phyloP scores from a whole-genome alignment of 2,113 vertebrate species.

The Megalops atlanticus region DNA sequence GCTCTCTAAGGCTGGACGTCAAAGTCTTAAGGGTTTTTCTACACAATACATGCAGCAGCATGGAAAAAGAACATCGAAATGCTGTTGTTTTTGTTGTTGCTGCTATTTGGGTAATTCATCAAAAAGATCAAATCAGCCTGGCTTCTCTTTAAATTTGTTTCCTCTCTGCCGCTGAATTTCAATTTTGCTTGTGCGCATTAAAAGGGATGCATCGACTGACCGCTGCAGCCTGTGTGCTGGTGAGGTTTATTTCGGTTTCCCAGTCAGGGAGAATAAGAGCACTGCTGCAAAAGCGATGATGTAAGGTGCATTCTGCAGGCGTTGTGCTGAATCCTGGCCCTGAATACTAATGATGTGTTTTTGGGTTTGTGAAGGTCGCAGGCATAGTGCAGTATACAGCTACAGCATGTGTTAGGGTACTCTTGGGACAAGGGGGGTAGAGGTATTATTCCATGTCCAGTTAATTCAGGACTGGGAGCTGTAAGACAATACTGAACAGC shows the following conservation, averaged over 20 bases:
- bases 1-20: neutral
- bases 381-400: neutral
- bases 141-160: neutral
- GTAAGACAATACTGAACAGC: neutral
- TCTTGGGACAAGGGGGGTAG: neutral
- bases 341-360: constrained; percentile 6
- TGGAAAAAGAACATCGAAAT: neutral
- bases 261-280: constrained; percentile 3
- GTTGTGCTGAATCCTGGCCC: constrained; percentile 3
- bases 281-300: constrained; percentile 2
- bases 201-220: neutral
- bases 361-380: constrained; percentile 2
- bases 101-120: constrained; percentile 1
- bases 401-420: neutral
- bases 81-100: neutral
- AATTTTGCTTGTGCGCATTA: neutral
- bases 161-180: neutral
- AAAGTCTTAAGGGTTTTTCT: neutral
- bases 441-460: neutral
- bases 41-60: neutral
- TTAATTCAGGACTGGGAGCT: neutral
- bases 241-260: neutral
- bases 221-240: neutral
- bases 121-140: neutral
- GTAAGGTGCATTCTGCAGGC: constrained; percentile 8